Percentiles rank a stretch among this genome's conserved stretches.
Conservation (phyloP, 2,888 invertebrate species). For the Xestia sexstrigata region DNA sequence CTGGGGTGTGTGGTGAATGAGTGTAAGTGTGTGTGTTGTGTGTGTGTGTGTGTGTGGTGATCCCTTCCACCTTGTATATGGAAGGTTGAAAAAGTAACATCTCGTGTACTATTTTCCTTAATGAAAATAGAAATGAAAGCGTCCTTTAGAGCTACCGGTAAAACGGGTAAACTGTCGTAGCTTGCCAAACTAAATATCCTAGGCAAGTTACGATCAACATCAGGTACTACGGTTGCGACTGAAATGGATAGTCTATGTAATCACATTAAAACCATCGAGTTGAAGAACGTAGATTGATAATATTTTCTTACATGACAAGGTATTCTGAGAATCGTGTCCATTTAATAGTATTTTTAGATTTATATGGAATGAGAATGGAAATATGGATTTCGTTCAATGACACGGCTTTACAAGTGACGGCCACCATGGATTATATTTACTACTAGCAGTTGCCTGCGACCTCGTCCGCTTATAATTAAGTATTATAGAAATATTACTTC, state of each 20-base stretch:
- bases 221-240: not conserved
- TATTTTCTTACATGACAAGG: not conserved
- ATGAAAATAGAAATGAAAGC: not conserved
- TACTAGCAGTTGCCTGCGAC: not conserved
- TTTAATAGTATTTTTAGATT: not conserved
- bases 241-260: conserved; percentile 9
- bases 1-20: no score
- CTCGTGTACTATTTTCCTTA: not conserved
- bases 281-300: conserved; percentile 7
- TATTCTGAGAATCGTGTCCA: not conserved
- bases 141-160: not conserved
- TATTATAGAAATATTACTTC: no score
- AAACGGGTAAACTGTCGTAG: not conserved
- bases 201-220: conserved; percentile 12
- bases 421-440: not conserved
- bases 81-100: no score
- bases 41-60: no score
- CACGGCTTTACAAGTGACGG: not conserved
- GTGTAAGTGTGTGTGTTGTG: no score
- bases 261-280: not conserved
- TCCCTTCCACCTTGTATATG: no score
- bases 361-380: not conserved
- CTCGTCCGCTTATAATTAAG: no score
- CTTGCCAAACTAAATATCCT: conserved; percentile 27
- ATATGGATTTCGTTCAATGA: not conserved